phyloP scores from a whole-genome alignment of 2,888 invertebrate species.

The Trachelus iudaicus region DNA sequence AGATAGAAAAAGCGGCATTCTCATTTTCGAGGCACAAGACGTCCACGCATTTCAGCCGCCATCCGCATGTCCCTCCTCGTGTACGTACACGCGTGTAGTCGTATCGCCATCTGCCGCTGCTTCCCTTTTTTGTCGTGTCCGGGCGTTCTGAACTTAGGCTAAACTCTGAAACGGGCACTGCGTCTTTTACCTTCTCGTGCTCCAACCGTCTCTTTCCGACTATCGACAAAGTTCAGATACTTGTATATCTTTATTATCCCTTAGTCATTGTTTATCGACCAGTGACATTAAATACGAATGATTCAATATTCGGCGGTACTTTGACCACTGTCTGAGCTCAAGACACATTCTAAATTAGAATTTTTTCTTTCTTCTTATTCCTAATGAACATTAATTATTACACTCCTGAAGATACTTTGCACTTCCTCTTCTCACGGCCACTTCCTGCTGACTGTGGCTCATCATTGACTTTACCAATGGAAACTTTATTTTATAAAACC shows the following conservation, averaged over 20 bases:
- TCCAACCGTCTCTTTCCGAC: not conserved
- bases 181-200: not conserved
- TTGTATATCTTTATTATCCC: not conserved
- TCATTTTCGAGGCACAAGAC: not conserved
- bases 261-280: not conserved
- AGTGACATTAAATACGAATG: not conserved
- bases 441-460: not conserved
- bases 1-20: not conserved
- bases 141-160: not conserved
- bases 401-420: not conserved
- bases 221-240: not conserved
- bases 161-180: not conserved
- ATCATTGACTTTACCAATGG: not conserved
- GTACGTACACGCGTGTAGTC: not conserved
- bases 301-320: not conserved
- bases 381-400: not conserved
- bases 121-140: not conserved
- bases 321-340: not conserved
- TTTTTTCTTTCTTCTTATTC: not conserved
- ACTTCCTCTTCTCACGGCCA: not conserved
- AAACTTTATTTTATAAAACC: not conserved
- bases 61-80: not conserved
- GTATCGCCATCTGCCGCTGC: not conserved
- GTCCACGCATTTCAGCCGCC: not conserved
- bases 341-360: not conserved